phyloP scores from a whole-genome alignment of 2,113 vertebrate genomes.

The Phyllostomus discolor region DNA sequence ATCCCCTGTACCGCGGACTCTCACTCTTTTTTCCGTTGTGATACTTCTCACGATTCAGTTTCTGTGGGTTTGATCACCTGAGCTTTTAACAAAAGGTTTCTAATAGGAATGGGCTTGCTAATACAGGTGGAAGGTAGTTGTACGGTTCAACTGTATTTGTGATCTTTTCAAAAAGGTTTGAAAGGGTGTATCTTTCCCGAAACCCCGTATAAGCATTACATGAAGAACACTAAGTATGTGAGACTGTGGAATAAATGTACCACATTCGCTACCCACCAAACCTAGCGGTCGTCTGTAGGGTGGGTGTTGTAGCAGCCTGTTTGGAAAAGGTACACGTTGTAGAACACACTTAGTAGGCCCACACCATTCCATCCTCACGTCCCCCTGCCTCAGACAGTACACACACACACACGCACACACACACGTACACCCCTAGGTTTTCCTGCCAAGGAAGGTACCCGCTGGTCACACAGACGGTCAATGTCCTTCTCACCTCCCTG shows the following conservation, averaged over 20 bases:
- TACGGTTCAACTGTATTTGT: not conserved
- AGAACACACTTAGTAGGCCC: not conserved
- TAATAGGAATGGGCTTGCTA: not conserved
- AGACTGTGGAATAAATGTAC: constrained; percentile 53
- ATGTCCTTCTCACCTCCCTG: not conserved
- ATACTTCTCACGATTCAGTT: not conserved
- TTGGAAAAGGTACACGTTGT: not conserved
- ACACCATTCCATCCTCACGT: not conserved
- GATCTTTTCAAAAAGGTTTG: not conserved
- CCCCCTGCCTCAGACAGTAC: not conserved
- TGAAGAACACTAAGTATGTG: not conserved
- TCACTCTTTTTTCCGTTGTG: not conserved
- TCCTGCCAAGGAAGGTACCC: not conserved
- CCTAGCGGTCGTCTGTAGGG: not conserved
- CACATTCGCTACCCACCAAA: not conserved
- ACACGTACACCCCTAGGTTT: not conserved
- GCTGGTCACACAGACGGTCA: fast-evolving
- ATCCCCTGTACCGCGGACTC: no score
- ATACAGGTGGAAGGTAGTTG: not conserved
- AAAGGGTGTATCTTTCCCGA: not conserved
- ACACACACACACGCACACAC: not conserved
- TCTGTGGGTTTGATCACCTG: not conserved
- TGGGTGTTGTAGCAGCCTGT: not conserved
- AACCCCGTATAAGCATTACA: not conserved
- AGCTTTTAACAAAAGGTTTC: constrained; percentile 1